Percentiles rank a stretch among this genome's conserved stretches.
These are phyloP conservation scores for Adelosebastes latens DNA, from an alignment of 2,797 vertebrate species.

Conservation along the genomic window DNA sequence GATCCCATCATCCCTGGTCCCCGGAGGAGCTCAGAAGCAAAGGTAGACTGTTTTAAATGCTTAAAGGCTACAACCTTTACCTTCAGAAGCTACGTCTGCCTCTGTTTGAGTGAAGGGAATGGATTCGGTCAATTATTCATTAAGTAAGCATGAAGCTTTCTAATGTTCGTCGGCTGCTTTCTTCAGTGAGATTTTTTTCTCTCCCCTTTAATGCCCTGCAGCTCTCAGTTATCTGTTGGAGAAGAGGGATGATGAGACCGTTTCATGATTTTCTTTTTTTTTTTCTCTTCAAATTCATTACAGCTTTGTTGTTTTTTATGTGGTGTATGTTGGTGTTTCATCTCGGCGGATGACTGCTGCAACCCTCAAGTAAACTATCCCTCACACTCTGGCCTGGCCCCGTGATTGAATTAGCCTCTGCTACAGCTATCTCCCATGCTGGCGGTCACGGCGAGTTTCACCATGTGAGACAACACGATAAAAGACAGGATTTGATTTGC, in stretches of 20 bases:
- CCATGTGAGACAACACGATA: conserved; percentile 71
- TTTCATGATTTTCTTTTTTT: conserved; percentile 40
- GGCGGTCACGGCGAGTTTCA: conserved; percentile 61
- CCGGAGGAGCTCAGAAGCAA: conserved; percentile 1
- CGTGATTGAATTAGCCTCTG: conserved; percentile 68
- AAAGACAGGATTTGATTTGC: conserved; percentile 71
- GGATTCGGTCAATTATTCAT: conserved; percentile 79
- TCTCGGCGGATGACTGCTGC: conserved; percentile 59
- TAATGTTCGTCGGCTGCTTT: conserved; percentile 56
- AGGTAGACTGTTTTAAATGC: conserved; percentile 41
- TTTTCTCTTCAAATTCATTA: conserved; percentile 35
- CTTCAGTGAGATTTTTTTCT: conserved; percentile 20
- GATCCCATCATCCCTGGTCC: conserved; percentile 11
- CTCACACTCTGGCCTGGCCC: conserved; percentile 43
- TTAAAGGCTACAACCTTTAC: conserved; percentile 49
- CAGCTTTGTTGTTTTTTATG: conserved; percentile 63
- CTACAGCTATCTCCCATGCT: conserved; percentile 59
- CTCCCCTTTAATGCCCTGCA: conserved; percentile 51
- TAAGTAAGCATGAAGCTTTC: conserved; percentile 71
- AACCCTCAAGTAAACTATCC: conserved; percentile 56
- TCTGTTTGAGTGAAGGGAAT: conserved; percentile 66
- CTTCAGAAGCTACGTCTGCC: conserved; percentile 48
- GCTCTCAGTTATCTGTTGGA: conserved; percentile 60
- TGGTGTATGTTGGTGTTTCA: conserved; percentile 51
- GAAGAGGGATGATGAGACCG: conserved; percentile 60